Evolutionary conservation across 2,113 vertebrate species (phyloP), one percentile per base, ranked within the genome.

Genomic region (Epinephelus moara): DNA sequence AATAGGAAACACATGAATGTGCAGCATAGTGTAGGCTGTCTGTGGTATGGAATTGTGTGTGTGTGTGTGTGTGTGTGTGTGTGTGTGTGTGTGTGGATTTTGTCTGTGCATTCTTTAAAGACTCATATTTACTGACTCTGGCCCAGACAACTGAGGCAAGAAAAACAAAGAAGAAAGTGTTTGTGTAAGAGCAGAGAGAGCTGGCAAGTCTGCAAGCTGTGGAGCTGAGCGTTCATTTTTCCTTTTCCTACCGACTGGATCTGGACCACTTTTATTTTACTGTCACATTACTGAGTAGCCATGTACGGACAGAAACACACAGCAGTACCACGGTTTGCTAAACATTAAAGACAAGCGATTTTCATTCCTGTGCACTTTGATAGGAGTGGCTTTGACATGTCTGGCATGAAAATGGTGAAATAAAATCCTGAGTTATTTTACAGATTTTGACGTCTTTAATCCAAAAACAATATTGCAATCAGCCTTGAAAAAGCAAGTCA

Each of bases 1-100:
- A 94, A 94, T 92, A 84, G 83, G 82, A 90, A 92, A 88, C 93
- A 92, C 80, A 73, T 93, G 91, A 69, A 79, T 59, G 64, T 84
- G 75, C 69, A 77, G 75, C 67, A 61, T 45, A 50, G 30, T 42
- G 47, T 17, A 57, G 71, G 42, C 75, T 81, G 61, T 78, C 68
- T 76, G 42, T 75, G 78, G 14, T 72, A 61, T 56, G 50, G 25
- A 82, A 4, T 0, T 4, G 23, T 53, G 21, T 23, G 42, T 50
- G 59, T 61, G 62, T 53, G 53, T 80, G 49, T 72, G 18, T 72
- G 79, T 73, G 64, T 55, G 23, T 56, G 61, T 47, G 56, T 21
- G 56, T 63, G 56, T 56, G 68, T 70, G 9, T 21, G 37, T 42
- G 33, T 13, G 6, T 66, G 40, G 45, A 11, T 64, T 11, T 8